Percentiles rank a stretch among this genome's conserved stretches.
phyloP scores from a whole-genome alignment of 2,888 invertebrate genomes.

The Syritta pipiens region DNA sequence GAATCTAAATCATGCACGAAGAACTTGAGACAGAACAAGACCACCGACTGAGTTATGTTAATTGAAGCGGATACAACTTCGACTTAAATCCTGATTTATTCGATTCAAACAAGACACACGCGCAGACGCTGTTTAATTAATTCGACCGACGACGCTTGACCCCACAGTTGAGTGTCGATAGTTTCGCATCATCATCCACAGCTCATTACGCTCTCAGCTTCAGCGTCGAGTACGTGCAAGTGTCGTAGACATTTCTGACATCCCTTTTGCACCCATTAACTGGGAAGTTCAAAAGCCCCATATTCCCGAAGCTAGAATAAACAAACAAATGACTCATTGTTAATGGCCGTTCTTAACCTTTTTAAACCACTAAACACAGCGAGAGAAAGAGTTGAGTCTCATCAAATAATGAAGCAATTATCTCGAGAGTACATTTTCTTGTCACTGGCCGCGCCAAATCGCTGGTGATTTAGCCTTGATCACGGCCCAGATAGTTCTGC shows the following conservation, averaged over 20 bases:
- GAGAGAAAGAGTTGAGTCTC: neutral
- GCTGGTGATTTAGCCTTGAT: slow-evolving; percentile 22
- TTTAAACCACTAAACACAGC: neutral
- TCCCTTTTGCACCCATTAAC: neutral
- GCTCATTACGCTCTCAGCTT: too few species aligned
- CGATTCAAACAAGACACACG: too few species aligned
- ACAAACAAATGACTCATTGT: slow-evolving; percentile 8
- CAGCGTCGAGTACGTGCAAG: too few species aligned
- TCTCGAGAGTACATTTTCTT: slow-evolving; percentile 44
- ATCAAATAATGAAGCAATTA: slow-evolving; percentile 38
- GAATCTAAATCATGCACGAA: too few species aligned
- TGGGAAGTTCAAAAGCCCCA: slow-evolving; percentile 8
- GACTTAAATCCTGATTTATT: too few species aligned
- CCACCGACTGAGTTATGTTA: too few species aligned
- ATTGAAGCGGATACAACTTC: too few species aligned
- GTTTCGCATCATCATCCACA: too few species aligned
- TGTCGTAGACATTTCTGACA: neutral
- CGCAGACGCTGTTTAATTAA: too few species aligned
- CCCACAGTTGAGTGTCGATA: too few species aligned
- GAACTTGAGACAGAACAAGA: too few species aligned
- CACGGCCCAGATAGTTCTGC: neutral
- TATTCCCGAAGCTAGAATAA: neutral
- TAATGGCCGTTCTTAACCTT: slow-evolving; percentile 27
- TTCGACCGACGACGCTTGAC: too few species aligned
- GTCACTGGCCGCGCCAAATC: slow-evolving; percentile 11